Evolutionary conservation across 1,140 invertebrate species (phyloP).

Genomic region (Lepidostoma basale): DNA sequence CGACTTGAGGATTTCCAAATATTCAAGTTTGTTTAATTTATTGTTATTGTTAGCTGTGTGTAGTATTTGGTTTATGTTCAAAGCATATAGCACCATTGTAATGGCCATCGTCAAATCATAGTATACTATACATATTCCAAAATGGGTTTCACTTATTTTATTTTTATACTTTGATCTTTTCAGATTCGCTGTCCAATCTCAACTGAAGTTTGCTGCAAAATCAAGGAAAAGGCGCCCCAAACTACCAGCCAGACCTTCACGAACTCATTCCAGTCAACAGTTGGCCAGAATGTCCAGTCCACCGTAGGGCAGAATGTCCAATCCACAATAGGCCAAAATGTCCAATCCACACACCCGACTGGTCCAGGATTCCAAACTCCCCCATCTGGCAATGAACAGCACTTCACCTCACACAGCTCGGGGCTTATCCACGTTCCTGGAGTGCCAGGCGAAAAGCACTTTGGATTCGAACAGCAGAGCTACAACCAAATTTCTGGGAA

Average conservation of each 20-base stretch:
- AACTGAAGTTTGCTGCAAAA: slow-evolving; percentile 38
- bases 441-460: neutral
- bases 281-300: neutral
- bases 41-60: too few species aligned
- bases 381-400: neutral
- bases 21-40: too few species aligned
- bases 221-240: slow-evolving; percentile 30
- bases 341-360: neutral
- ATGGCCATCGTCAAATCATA: too few species aligned
- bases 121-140: too few species aligned
- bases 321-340: neutral
- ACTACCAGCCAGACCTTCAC: neutral
- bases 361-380: neutral
- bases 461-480: neutral
- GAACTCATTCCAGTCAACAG: neutral
- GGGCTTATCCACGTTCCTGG: slow-evolving; percentile 24
- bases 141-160: too few species aligned
- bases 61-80: too few species aligned
- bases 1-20: too few species aligned
- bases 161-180: slow-evolving; percentile 24
- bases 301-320: neutral
- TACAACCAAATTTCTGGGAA: neutral
- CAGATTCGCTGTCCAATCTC: slow-evolving; percentile 32
- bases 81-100: too few species aligned
- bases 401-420: neutral